Conservation (phyloP, 2,113 vertebrate genomes). For the Corythornis madagascariensis region DNA sequence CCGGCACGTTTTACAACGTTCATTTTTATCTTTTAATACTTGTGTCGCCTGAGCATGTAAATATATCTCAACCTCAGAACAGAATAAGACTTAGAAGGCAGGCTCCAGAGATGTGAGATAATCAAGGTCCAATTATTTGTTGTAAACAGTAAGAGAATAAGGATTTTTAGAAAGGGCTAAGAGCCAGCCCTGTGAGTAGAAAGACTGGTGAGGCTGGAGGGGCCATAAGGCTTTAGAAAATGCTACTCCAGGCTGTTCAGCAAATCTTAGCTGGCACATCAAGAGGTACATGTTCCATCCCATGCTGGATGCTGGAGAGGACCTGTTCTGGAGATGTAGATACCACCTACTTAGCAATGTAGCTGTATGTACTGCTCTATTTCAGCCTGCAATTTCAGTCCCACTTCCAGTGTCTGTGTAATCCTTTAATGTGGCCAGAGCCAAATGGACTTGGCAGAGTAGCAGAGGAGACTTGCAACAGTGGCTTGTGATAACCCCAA, state of each 20-base stretch:
- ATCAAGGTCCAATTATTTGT: neutral
- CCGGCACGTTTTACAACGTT: neutral
- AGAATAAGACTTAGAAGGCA: neutral
- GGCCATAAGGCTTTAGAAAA: neutral
- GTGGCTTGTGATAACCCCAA: neutral
- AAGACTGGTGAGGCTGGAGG: neutral
- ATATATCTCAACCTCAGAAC: neutral
- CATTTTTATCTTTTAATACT: neutral
- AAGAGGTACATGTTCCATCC: neutral
- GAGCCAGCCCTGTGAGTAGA: neutral
- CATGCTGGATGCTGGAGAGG: neutral
- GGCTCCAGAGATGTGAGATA: neutral
- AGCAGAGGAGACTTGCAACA: neutral
- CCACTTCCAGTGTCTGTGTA: neutral
- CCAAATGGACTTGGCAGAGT: neutral
- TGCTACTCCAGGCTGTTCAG: neutral
- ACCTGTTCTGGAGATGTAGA: neutral
- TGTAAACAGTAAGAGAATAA: neutral
- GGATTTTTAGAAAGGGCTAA: neutral
- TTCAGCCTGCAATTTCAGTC: neutral
- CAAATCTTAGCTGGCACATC: neutral
- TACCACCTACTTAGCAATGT: neutral
- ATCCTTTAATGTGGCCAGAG: neutral
- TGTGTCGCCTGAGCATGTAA: neutral
- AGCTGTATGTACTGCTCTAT: neutral